A percentile compares a stretch with the other conserved stretches of the same genome.
Evolutionary conservation across 2,888 invertebrate species (phyloP).

Genomic region (Heliconius ismenius): DNA sequence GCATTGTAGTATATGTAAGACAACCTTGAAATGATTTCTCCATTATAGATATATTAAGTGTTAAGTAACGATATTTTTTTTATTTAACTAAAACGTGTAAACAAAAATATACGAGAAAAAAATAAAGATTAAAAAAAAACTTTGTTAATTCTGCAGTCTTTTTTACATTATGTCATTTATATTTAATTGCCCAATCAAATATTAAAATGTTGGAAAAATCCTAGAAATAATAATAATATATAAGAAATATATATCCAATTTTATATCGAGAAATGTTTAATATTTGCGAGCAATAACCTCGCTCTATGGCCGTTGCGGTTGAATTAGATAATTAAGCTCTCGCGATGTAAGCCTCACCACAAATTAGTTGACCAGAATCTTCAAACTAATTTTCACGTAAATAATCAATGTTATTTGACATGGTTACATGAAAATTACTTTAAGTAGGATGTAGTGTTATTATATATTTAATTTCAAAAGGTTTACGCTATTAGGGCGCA

Average conservation of each 20-base stretch:
- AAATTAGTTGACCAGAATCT: slow-evolving; percentile 28
- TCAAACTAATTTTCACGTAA: slow-evolving; percentile 13
- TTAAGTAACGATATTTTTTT: not conserved
- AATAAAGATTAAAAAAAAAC: not conserved
- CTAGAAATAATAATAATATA: not conserved
- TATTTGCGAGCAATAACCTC: slow-evolving; percentile 28
- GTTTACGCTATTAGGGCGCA: not conserved
- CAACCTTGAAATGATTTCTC: too few relatives aligned
- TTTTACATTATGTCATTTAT: not conserved
- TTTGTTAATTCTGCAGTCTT: not conserved
- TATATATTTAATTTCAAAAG: not conserved
- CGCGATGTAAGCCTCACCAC: slow-evolving; percentile 26
- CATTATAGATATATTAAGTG: too few relatives aligned
- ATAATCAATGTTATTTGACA: not conserved
- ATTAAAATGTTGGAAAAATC: not conserved
- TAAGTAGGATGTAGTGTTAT: not conserved
- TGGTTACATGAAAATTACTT: not conserved
- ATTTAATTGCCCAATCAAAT: not conserved
- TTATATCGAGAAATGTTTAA: slow-evolving; percentile 17
- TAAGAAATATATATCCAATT: not conserved
- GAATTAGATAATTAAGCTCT: slow-evolving; percentile 37
- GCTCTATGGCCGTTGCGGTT: slow-evolving; percentile 29
- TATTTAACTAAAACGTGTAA: not conserved
- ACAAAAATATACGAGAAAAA: not conserved
- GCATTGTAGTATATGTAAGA: too few relatives aligned